These are phyloP conservation scores for Aphelenchoides avenae DNA, from an alignment of 1,140 invertebrate genomes.

Conservation along the genomic window DNA sequence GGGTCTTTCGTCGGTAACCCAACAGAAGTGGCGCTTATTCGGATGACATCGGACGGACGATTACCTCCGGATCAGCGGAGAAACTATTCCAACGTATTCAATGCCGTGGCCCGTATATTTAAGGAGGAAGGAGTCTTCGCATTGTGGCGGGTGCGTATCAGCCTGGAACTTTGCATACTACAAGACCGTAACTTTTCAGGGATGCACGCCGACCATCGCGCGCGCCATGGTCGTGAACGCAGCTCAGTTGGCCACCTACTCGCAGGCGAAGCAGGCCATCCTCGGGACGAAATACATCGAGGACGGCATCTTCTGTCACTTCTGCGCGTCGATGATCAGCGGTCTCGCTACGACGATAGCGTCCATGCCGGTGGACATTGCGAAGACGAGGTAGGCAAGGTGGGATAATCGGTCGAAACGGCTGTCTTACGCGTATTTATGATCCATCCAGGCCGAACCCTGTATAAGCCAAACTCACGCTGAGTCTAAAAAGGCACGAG, in stretches of 20 bases:
- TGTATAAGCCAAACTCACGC: too few relatives aligned
- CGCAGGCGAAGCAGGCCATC: constrained; percentile 74
- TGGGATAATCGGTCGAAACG: too few relatives aligned
- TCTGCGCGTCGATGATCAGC: constrained; percentile 91
- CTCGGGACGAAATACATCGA: constrained; percentile 69
- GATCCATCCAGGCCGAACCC: too few relatives aligned
- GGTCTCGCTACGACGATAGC: constrained; percentile 90
- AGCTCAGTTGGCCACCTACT: constrained; percentile 91
- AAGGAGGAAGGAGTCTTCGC: constrained; percentile 82
- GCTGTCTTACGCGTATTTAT: too few relatives aligned
- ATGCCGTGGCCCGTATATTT: constrained; percentile 80
- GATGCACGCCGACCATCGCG: constrained; percentile 36
- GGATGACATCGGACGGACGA: constrained; percentile 94
- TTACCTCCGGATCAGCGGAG: constrained; percentile 77
- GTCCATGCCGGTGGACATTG: constrained; percentile 97
- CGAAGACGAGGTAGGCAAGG: constrained; percentile 85
- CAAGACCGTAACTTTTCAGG: constrained; percentile 55
- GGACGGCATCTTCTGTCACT: constrained; percentile 85
- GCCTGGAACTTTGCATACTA: too few relatives aligned
- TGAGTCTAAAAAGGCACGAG: too few relatives aligned
- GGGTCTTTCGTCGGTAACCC: constrained; percentile 90
- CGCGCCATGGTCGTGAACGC: constrained; percentile 90
- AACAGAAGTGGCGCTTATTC: constrained; percentile 78
- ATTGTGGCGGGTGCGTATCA: constrained; percentile 79
- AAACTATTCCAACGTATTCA: constrained; percentile 87